Base-by-base conservation (phyloP, 2,888 invertebrate species). In the Chymomyza fuscimana region DNA sequence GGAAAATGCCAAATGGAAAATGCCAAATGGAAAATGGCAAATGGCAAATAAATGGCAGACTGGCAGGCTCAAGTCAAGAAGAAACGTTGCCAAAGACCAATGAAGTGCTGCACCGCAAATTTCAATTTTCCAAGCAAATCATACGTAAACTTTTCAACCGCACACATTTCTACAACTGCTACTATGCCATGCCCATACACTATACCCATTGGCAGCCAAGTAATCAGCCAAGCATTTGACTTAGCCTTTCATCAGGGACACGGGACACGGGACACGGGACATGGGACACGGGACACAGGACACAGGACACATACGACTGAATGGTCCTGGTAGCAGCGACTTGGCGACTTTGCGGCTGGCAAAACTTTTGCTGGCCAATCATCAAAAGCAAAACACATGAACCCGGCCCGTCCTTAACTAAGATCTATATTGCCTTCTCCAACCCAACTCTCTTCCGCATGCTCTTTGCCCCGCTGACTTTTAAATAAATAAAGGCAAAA, bases 121-220 rank as follows among this genome's bases (percentile, higher is more conserved):
- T 87, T 80, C 87, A 87, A 83, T 83, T 83, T 83, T 74, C 73
- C 74, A 73, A 83, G 78, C 86, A 83, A 83, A 87, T 83, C 85
- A 87, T 75, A 83, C 87, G 82, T 87, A 82, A 83, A 83, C 71
- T 87, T 82, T 76, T 72, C 61, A 29, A 65, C 50, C 58, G 22
- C 29, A 61, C 64, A 62, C 70, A 67, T 40, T 65, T 29, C n/a
- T 10, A 54, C 32, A 32, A 32, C 32, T 32, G 7, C 32, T 32
- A 32, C 32, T 7, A 5, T 32, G 25, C 25, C 25, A 25, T 25
- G 25, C 25, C 25, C 25, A 25, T 4, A 25, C 25, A 25, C 25
- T 25, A 25, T 29, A 25, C 56, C n/a, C 56, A 19, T 22, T 36
- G 64, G 61, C 36, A 67, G 70, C 60, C 73, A 77, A 74, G 80